Base-by-base conservation (phyloP, 2,888 invertebrate genomes). In the Chydorus sphaericus region DNA sequence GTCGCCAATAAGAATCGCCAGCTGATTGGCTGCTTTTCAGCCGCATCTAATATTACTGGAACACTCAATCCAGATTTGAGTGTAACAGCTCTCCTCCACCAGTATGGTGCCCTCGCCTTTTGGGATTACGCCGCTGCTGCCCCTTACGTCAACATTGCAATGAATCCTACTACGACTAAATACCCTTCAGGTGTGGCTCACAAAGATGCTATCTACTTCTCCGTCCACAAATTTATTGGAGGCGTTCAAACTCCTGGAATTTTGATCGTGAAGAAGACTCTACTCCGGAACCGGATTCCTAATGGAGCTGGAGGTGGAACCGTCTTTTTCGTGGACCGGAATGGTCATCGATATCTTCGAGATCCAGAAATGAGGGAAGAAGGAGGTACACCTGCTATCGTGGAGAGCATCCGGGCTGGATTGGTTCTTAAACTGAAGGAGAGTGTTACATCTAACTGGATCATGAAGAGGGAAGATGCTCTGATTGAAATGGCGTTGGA, bases 101-200 rank as follows among this genome's bases (percentile, higher is more conserved):
- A 78, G 66, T 83, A 86, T 66, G 84, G 84, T 8, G 90, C 88
- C 0, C 75, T 85, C 61, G 80, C 88, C 4, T 82, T 92, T 66
- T 93, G 91, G 90, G 91, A 92, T 69, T 91, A 85, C 66, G 88
- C 89, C 7, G 76, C 87, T 4, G 85, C 88, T 4, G 81, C 78
- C 20, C 87, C 91, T 0, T 85, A 83, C 64, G 76, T 83, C 0
- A 73, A 77, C 18, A 78, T 91, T 57, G 83, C 88, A 64, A 87
- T 91, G 85, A 91, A 92, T 67, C 88, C 91, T 0, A 75, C 80
- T 11, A 70, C 80, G 30, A 75, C 78, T 4, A 83, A 83, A 33
- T 80, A 81, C 2, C 80, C 81, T 58, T 81, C 81, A 60, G 76
- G 72, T 51, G 68, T 77, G n/a, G 77, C 80, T 63, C 80, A 82